Base-by-base conservation (phyloP, 1,140 invertebrate genomes). In the Drosophila oshimai region DNA sequence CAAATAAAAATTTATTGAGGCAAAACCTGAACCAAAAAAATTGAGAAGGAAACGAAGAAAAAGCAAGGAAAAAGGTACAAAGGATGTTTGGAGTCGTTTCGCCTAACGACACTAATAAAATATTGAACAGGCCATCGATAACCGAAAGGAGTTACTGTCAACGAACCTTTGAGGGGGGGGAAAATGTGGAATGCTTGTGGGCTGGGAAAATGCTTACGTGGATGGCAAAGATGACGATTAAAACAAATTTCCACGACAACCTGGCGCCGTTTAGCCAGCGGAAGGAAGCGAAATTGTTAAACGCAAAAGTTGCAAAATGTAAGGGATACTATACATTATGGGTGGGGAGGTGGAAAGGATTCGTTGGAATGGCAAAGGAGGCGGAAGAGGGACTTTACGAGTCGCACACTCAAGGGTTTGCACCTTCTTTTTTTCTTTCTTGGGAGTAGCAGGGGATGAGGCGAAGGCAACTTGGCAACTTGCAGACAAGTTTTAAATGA, bases 281-380 rank as follows among this genome's bases (percentile, higher is more conserved):
- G 83, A 87, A 87, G 81, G 81, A 87, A 88, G 77, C 81, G 73
- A 88, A 87, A 87, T 87, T 87, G 81, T 87, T 87, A 87, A 87
- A 87, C 81, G 81, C 81, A 87, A 87, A 87, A 87, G 73, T 87
- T 87, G 81, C 81, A 87, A 88, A 87, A 87, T 81, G 77, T 60
- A 72, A 87, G 58, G 47, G 57, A 47, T 55, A 53, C 37, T 53
- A 47, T 55, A 53, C 37, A 58, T 51, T 61, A 74, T 39, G 36
- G 54, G 20, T 22, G 41, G 47, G 20, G n/a, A 7, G 22, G 42
- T 7, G 9, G 10, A 13, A 17, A 22, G 34, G 28, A 12, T 5
- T 29, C 2, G 12, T 6, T 6, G 6, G 15, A 7, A 10, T 7
- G 31, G 12, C 44, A 28, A 45, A 44, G 53, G 49, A 50, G 49